These are phyloP conservation scores for Castor canadensis DNA, from an alignment of 2,113 vertebrate genomes.

Conservation along the genomic window DNA sequence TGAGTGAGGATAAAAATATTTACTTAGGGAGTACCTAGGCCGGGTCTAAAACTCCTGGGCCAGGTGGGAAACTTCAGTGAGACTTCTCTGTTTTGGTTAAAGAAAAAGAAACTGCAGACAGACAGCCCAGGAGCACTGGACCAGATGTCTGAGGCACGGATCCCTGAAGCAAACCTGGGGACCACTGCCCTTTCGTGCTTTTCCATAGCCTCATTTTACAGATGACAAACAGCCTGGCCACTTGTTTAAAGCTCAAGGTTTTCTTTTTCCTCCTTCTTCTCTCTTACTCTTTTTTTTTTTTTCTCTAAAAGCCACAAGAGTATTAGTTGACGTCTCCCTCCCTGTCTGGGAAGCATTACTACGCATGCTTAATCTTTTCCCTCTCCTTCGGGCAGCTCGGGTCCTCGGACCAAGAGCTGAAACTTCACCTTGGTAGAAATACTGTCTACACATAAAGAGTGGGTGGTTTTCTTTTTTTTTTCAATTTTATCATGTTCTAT, in stretches of 20 bases:
- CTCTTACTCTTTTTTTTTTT: neutral
- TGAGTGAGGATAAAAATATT: slow-evolving; percentile 67
- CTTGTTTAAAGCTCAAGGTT: slow-evolving; percentile 72
- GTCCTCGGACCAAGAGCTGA: neutral
- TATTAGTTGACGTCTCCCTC: slow-evolving; percentile 64
- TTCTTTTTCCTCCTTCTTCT: slow-evolving; percentile 42
- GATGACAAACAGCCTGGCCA: slow-evolving; percentile 66
- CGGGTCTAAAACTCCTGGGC: slow-evolving; percentile 64
- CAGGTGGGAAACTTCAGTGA: slow-evolving; percentile 69
- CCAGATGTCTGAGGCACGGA: neutral
- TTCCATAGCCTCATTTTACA: slow-evolving; percentile 81
- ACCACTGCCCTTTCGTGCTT: slow-evolving; percentile 61
- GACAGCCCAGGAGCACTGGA: neutral
- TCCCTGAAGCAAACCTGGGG: slow-evolving; percentile 18
- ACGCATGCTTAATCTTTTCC: slow-evolving; percentile 53
- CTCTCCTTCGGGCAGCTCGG: slow-evolving; percentile 15
- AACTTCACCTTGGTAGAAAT: neutral
- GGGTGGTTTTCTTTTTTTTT: neutral
- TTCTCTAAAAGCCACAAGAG: slow-evolving; percentile 51
- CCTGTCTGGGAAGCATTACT: slow-evolving; percentile 55
- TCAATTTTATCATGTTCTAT: neutral
- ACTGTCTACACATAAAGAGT: neutral
- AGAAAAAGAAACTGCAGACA: slow-evolving; percentile 48
- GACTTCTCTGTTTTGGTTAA: slow-evolving; percentile 55
- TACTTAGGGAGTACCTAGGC: slow-evolving; percentile 73